Base-by-base conservation (phyloP, 2,797 vertebrate genomes). In the Anguilla obscura region DNA sequence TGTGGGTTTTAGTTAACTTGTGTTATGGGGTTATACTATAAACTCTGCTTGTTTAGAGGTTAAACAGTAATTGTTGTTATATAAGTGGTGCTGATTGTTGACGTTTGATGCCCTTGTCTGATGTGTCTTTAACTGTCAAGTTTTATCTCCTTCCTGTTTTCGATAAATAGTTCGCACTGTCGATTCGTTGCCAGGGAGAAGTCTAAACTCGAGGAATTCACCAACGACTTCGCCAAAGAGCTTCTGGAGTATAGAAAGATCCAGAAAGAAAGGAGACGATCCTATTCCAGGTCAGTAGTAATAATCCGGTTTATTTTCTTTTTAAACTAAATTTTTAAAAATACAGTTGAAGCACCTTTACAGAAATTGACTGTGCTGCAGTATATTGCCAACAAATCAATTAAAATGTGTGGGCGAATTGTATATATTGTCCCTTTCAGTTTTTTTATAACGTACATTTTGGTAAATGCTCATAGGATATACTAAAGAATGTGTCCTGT, bases 201-300 rank as follows among this genome's bases (percentile, higher is more conserved):
- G 93, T 99, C 98, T 89, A 99, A 99, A 95, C 96, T 99, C 93
- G 99, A 99, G 96, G 98, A 99, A 94, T 99, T 99, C 94, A 98
- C 99, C 93, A 98, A 99, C 95, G 98, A 99, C 96, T 99, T 99
- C 96, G 98, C 98, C 94, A 99, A 99, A 96, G 98, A 99, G 94
- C 97, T 99, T 90, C 97, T 99, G 96, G 98, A 99, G 95, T 99
- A 98, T 95, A 97, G 98, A 96, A 98, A 98, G 95, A 97, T 98
- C 93, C 98, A 98, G 94, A 99, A 99, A 95, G 98, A 99, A 93
- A 96, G 97, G 93, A 96, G 97, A 91, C 96, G 96, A 52, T 99
- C 98, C 88, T 99, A 98, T 94, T 99, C 98, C 91, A 99, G 99
- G 99, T 99, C 96, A 96, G 95, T 95, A 90, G 58, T 45, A 18